These are phyloP conservation scores for Malurus alboscapulatus DNA, from an alignment of 2,113 vertebrate species.

Conservation along the genomic window DNA sequence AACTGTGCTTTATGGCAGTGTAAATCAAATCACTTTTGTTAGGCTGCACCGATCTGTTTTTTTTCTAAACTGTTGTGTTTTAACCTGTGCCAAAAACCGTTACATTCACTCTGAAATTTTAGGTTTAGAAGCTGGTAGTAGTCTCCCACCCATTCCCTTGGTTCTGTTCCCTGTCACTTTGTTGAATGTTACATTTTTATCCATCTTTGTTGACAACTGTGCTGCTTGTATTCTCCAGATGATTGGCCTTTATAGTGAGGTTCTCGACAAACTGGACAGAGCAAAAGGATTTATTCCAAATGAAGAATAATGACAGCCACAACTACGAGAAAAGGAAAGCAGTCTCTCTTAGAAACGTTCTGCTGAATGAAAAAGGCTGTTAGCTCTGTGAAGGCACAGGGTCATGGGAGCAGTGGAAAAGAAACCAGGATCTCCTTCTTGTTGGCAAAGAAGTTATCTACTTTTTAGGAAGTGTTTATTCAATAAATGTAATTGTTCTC, in stretches of 20 bases:
- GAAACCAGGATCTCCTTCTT: neutral
- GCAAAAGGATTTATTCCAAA: conserved; percentile 63
- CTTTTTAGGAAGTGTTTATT: conserved; percentile 4
- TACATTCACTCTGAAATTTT: neutral
- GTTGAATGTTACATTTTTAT: neutral
- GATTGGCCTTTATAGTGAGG: conserved; percentile 78
- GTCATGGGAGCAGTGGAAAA: neutral
- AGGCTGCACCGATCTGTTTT: neutral
- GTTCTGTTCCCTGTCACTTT: neutral
- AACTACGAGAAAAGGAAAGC: neutral
- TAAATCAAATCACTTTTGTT: neutral
- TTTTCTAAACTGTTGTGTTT: neutral
- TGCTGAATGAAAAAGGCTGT: neutral
- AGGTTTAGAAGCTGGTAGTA: neutral
- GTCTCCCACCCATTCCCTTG: neutral
- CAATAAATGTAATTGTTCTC: neutral
- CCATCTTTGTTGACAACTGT: neutral
- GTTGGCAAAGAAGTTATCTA: neutral
- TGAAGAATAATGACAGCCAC: conserved; percentile 52
- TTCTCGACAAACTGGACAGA: conserved; percentile 82
- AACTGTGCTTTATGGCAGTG: neutral
- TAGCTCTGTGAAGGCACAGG: neutral
- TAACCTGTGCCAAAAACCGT: neutral
- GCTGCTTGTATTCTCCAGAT: conserved; percentile 75
- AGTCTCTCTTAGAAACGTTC: neutral